Conservation (phyloP, 1,140 invertebrate species). For the Temnothorax longispinosus region DNA sequence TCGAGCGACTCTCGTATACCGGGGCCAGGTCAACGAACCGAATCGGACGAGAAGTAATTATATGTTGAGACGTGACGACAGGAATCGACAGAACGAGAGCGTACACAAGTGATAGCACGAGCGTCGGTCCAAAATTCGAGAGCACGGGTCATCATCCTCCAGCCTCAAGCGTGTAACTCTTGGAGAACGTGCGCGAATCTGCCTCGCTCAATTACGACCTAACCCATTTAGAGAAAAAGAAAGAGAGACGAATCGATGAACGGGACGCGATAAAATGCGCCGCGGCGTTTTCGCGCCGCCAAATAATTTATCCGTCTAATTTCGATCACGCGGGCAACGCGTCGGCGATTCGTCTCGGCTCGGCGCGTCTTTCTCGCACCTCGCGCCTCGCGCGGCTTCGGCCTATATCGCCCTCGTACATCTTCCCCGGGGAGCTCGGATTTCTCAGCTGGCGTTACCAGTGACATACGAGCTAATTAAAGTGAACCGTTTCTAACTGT, state of each 20-base stretch:
- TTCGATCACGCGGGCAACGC: constrained; percentile 35
- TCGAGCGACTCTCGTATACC: background rate
- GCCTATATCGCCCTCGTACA: constrained; percentile 50
- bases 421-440: constrained; percentile 35
- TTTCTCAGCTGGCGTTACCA: constrained; percentile 31
- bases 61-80: constrained; percentile 35
- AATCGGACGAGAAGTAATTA: constrained; percentile 55
- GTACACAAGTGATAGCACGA: background rate
- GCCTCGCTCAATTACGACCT: background rate
- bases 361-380: constrained; percentile 10
- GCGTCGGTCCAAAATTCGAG: constrained; percentile 9
- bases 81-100: constrained; percentile 18
- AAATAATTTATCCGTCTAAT: constrained; percentile 52
- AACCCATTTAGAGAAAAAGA: background rate
- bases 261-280: constrained; percentile 32
- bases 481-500: constrained; percentile 58
- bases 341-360: constrained; percentile 16
- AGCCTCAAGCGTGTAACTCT: background rate
- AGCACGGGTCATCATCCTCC: constrained; percentile 34
- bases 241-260: constrained; percentile 19
- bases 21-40: constrained; percentile 45
- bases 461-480: constrained; percentile 59
- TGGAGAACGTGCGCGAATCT: constrained; percentile 16
- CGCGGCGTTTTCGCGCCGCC: constrained; percentile 20
- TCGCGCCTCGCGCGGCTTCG: background rate